Conservation (phyloP, 2,797 vertebrate genomes). For the Apogon hyalosoma region DNA sequence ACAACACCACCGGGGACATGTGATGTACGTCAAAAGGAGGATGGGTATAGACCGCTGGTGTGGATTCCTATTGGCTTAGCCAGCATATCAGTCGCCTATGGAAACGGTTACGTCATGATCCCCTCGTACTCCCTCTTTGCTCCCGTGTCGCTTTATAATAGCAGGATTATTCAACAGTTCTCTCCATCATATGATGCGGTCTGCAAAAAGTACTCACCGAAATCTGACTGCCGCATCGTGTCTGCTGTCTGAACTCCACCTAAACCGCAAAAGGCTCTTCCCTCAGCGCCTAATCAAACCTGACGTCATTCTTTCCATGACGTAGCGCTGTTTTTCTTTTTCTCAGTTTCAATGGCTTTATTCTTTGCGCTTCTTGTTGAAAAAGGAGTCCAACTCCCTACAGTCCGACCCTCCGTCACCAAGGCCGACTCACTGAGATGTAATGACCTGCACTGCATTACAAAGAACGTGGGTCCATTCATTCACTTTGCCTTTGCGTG, state of each 20-base stretch:
- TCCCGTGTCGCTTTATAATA: conserved; percentile 70
- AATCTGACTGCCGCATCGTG: conserved; percentile 30
- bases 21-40: conserved; percentile 82
- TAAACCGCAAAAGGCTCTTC: conserved; percentile 73
- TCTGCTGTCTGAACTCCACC: conserved; percentile 66
- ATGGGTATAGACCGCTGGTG: conserved; percentile 70
- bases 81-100: conserved; percentile 83
- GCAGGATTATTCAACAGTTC: conserved; percentile 67
- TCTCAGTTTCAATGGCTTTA: conserved; percentile 71
- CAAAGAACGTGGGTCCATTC: conserved; percentile 11
- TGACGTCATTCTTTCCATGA: conserved; percentile 91
- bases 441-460: conserved; percentile 29
- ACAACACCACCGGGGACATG: conserved; percentile 80
- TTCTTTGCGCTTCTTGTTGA: conserved; percentile 68
- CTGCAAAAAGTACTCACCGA: conserved; percentile 37
- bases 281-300: conserved; percentile 84
- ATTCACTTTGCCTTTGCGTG: background rate
- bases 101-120: conserved; percentile 85
- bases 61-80: conserved; percentile 83
- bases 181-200: conserved; percentile 60
- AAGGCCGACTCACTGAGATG: conserved; percentile 24
- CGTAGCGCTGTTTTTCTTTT: conserved; percentile 75
- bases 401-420: conserved; percentile 3
- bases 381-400: conserved; percentile 27
- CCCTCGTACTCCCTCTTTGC: conserved; percentile 62